Percentiles rank a stretch among this genome's conserved stretches.
These are phyloP conservation scores for Ecdyonurus torrentis DNA, from an alignment of 2,888 invertebrate species.

Conservation along the genomic window DNA sequence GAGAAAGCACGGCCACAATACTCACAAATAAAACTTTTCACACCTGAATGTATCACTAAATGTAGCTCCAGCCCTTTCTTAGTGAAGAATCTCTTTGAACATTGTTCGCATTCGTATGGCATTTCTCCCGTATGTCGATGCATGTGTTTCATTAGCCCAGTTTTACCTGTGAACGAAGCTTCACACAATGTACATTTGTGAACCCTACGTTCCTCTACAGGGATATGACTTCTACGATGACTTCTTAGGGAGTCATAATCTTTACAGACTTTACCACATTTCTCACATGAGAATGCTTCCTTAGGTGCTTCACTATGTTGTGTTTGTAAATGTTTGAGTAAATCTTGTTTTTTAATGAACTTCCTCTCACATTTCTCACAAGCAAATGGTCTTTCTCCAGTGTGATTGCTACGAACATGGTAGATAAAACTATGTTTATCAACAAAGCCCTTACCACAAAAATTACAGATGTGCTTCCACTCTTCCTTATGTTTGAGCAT, in stretches of 20 bases:
- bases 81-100: background rate
- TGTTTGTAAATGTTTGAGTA: background rate
- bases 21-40: slow-evolving; percentile 4
- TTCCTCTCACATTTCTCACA: background rate
- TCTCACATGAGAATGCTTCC: background rate
- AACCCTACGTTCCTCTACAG: background rate
- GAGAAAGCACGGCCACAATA: slow-evolving; percentile 1
- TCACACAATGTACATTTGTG: background rate
- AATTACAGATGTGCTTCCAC: background rate
- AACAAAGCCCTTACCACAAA: background rate
- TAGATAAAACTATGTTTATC: background rate
- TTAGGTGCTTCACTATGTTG: background rate
- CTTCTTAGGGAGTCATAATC: background rate
- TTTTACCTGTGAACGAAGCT: background rate
- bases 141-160: slow-evolving; percentile 4
- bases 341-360: slow-evolving; percentile 2
- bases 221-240: background rate
- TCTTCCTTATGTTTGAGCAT: background rate
- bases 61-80: slow-evolving; percentile 2
- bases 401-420: slow-evolving; percentile 3
- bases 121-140: slow-evolving; percentile 5
- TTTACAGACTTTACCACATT: background rate
- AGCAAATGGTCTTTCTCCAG: background rate
- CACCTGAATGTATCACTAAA: slow-evolving; percentile 3
- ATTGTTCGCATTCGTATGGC: slow-evolving; percentile 4